Base-by-base conservation (phyloP, 2,888 invertebrate genomes). In the Drosophila vallismaia region DNA sequence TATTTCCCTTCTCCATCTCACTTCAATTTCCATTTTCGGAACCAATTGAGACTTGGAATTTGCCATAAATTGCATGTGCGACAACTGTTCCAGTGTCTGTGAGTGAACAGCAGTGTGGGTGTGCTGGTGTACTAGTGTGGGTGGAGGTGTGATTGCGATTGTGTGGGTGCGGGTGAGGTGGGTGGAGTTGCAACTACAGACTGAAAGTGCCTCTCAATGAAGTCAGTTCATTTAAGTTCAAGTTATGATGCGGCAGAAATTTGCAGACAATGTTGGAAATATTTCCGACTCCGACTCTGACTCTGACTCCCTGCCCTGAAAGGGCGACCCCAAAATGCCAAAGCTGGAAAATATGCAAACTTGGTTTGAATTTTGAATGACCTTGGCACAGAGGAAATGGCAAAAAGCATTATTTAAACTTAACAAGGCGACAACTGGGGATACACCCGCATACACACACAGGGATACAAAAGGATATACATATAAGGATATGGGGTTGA, bases 321-420 rank as follows among this genome's bases (percentile, higher is more conserved):
- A 69, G 55, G 62, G 54, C 56, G 54, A 71, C 38, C 46, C 36
- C 72, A 64, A 59, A 48, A 49, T 55, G 36, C 57, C 42, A 9
- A 38, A 53, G 68, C 67, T 70, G 51, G 44, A 29, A 77, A 77
- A 51, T 69, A 72, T 72, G 55, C 66, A 72, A 71, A 75, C 82
- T 88, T 84, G 86, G 87, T 90, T 86, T 91, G 92, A 91, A 91
- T 91, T 91, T 90, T 87, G 88, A 91, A 91, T 91, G 92, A 91
- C 91, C 92, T 91, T 91, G 91, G 91, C 89, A 90, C 85, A 89
- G 86, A 82, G 79, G 88, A 88, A 88, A 75, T 79, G 80, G 83
- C 80, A 82, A 78, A 88, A 83, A 73, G 82, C 87, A 88, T 88
- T 85, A 89, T 84, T 89, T 86, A 79, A 89, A 87, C 77, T 77